A percentile compares a stretch with the other conserved stretches of the same genome.
Evolutionary conservation across 2,888 invertebrate genomes (phyloP).

Genomic region (Petrolisthes manimaculis): DNA sequence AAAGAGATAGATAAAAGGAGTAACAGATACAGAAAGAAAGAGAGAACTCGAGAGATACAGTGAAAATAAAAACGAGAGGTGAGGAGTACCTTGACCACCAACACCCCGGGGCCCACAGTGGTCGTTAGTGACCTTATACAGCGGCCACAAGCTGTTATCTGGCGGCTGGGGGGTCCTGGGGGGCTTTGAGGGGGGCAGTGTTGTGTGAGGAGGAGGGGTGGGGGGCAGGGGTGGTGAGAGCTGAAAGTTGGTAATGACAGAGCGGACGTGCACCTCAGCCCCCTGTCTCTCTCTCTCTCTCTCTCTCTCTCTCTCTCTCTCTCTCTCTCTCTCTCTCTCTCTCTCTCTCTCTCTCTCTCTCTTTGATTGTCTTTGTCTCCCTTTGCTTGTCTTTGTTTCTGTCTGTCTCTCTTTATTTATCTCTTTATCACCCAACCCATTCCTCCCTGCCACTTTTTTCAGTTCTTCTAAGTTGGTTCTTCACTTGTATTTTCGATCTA

Average conservation of each 20-base stretch:
- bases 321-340: not conserved
- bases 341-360: not conserved
- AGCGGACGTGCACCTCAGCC: slow-evolving; percentile 27
- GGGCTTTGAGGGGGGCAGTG: slow-evolving; percentile 3
- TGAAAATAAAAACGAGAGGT: not conserved
- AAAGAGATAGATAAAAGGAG: not conserved
- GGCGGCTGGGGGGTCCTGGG: slow-evolving; percentile 33
- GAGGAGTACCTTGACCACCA: slow-evolving; percentile 1
- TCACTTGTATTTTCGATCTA: no score
- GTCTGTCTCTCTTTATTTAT: not conserved
- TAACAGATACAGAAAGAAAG: not conserved
- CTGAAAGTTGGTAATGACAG: slow-evolving; percentile 36
- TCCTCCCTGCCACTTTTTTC: not conserved
- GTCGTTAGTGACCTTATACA: slow-evolving; percentile 48
- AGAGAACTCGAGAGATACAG: not conserved
- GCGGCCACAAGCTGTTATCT: slow-evolving; percentile 48
- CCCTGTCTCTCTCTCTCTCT: slow-evolving; percentile 1
- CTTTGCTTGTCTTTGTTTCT: not conserved
- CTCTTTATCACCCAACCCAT: not conserved
- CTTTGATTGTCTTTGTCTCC: not conserved
- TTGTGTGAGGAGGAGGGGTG: slow-evolving; percentile 17
- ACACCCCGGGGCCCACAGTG: slow-evolving; percentile 26
- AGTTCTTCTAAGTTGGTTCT: not conserved
- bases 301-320: not conserved
- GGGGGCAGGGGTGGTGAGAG: slow-evolving; percentile 15